phyloP scores from a whole-genome alignment of 2,113 vertebrate species.

The Rhipidura dahli region DNA sequence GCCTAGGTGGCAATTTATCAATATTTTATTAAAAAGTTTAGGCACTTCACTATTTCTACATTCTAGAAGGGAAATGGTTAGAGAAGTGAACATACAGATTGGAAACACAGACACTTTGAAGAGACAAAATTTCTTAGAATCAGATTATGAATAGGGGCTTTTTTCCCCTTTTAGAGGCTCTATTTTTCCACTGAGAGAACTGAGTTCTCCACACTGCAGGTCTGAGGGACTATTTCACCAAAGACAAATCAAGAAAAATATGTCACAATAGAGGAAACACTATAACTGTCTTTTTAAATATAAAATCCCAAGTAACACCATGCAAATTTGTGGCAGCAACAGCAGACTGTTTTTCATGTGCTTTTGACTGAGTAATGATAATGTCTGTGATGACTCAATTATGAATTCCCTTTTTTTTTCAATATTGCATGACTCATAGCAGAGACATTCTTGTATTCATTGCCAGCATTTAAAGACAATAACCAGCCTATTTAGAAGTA shows the following conservation, averaged over 20 bases:
- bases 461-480: constrained; percentile 7
- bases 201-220: not conserved
- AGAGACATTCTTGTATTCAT: not conserved
- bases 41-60: not conserved
- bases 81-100: not conserved
- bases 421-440: constrained; percentile 8
- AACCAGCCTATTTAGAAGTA: not conserved
- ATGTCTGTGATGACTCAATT: not conserved
- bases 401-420: not conserved
- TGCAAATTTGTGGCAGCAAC: not conserved
- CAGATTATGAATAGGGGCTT: not conserved
- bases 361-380: not conserved
- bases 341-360: not conserved
- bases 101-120: not conserved
- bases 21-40: not conserved
- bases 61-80: not conserved
- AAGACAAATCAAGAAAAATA: not conserved
- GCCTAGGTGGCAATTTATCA: not conserved
- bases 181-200: not conserved
- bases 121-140: not conserved
- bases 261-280: not conserved
- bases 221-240: not conserved
- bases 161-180: not conserved
- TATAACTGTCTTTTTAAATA: not conserved
- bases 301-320: not conserved